Percentiles rank a stretch among this genome's conserved stretches.
Evolutionary conservation across 2,888 invertebrate genomes (phyloP).

Genomic region (Cerceris rybyensis): DNA sequence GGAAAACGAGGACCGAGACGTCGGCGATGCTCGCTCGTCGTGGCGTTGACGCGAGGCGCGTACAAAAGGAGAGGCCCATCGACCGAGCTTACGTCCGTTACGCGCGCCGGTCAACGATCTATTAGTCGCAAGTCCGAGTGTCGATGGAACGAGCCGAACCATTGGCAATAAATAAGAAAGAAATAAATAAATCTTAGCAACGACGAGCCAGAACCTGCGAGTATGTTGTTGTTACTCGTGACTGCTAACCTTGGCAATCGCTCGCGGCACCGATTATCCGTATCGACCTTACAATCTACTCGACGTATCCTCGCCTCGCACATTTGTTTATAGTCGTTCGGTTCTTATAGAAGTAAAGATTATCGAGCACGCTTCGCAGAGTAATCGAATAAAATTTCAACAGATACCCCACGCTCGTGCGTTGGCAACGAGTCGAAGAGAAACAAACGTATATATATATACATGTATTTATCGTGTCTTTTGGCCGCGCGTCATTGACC

Average conservation of each 20-base stretch:
- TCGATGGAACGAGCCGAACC: neutral
- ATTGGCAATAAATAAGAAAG: neutral
- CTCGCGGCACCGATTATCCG: conserved; percentile 5
- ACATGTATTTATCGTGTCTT: neutral
- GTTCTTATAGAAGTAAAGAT: conserved; percentile 21
- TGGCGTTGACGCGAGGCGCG: too few species aligned
- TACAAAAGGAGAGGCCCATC: too few species aligned
- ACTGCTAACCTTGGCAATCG: neutral
- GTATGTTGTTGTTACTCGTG: conserved; percentile 1
- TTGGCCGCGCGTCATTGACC: neutral
- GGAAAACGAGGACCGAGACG: too few species aligned
- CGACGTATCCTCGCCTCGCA: conserved; percentile 28
- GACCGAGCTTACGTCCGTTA: too few species aligned
- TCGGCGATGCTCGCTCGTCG: too few species aligned
- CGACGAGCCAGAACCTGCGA: conserved; percentile 5
- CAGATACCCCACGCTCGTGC: conserved; percentile 24
- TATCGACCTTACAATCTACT: conserved; percentile 18
- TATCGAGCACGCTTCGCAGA: conserved; percentile 22
- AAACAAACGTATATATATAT: conserved; percentile 5
- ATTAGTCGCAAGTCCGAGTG: neutral
- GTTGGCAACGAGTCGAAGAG: conserved; percentile 15
- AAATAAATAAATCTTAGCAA: conserved; percentile 2
- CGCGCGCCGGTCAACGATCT: neutral
- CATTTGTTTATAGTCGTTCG: conserved; percentile 9
- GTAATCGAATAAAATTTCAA: conserved; percentile 25